phyloP scores from a whole-genome alignment of 1,140 invertebrate species.

The Eurytemora carolleeae region DNA sequence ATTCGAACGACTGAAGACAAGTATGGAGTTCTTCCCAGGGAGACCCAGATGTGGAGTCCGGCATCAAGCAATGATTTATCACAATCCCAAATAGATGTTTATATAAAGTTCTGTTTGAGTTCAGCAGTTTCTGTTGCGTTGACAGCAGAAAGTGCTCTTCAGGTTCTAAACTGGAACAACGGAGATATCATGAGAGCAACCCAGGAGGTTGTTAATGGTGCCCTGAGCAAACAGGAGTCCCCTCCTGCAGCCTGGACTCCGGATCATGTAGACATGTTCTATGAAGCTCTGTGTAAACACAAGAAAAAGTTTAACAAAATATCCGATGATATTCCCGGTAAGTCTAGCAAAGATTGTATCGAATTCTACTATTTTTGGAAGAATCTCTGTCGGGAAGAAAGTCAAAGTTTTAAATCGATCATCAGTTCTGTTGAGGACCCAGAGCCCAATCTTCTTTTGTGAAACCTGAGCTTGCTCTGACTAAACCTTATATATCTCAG shows the following conservation, averaged over 20 bases:
- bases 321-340: not conserved
- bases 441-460: too few relatives aligned
- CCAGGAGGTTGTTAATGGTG: not conserved
- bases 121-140: not conserved
- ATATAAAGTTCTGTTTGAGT: slow-evolving; percentile 1
- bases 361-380: slow-evolving; percentile 16
- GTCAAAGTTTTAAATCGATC: slow-evolving; percentile 11
- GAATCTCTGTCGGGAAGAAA: slow-evolving; percentile 7
- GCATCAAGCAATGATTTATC: not conserved
- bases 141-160: slow-evolving; percentile 1
- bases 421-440: not conserved
- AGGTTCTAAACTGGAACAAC: not conserved
- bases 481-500: too few relatives aligned
- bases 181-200: slow-evolving; percentile 1
- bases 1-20: not conserved
- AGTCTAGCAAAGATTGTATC: slow-evolving; percentile 4
- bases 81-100: not conserved
- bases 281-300: not conserved
- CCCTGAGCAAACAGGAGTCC: not conserved
- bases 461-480: too few relatives aligned
- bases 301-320: slow-evolving; percentile 6
- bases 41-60: slow-evolving; percentile 1
- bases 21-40: not conserved
- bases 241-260: not conserved
- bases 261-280: slow-evolving; percentile 3